Percentiles rank a stretch among this genome's conserved stretches.
Evolutionary conservation across 1,140 invertebrate species (phyloP).

Genomic region (Orius insidiosus): DNA sequence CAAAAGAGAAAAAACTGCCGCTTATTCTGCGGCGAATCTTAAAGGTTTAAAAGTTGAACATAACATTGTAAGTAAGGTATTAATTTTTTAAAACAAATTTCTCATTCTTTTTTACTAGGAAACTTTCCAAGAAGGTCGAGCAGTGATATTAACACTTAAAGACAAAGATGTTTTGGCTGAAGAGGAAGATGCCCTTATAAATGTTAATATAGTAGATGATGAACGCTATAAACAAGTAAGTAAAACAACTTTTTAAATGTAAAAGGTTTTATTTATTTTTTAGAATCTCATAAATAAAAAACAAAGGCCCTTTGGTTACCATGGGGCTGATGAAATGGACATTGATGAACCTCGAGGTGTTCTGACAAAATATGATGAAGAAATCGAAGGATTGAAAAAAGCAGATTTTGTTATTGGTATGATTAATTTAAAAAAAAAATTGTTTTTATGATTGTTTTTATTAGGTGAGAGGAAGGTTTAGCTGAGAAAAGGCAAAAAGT

Average conservation of each 20-base stretch:
- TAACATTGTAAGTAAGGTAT: slow-evolving; percentile 42
- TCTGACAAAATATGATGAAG: slow-evolving; percentile 90
- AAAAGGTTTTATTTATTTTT: slow-evolving; percentile 7
- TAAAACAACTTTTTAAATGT: too few species aligned
- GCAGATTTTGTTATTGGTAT: slow-evolving; percentile 64
- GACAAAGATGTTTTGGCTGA: slow-evolving; percentile 81
- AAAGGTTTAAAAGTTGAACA: slow-evolving; percentile 80
- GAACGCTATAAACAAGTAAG: slow-evolving; percentile 69
- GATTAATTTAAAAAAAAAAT: slow-evolving; percentile 4
- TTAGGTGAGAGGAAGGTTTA: slow-evolving; percentile 36
- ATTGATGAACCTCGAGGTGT: slow-evolving; percentile 61
- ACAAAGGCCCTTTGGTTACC: slow-evolving; percentile 54
- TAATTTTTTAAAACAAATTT: background rate
- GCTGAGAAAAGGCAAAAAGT: slow-evolving; percentile 19
- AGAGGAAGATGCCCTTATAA: slow-evolving; percentile 74
- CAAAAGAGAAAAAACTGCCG: slow-evolving; percentile 34
- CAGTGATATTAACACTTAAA: slow-evolving; percentile 81
- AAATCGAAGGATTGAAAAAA: slow-evolving; percentile 64
- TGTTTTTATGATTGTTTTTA: slow-evolving; percentile 15
- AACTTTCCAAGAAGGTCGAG: slow-evolving; percentile 64
- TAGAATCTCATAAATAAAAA: slow-evolving; percentile 72
- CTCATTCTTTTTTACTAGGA: slow-evolving; percentile 28
- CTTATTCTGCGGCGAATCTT: slow-evolving; percentile 52
- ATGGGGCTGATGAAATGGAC: slow-evolving; percentile 78
- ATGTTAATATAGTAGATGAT: slow-evolving; percentile 89